Evolutionary conservation across 2,113 vertebrate genomes (phyloP).

Genomic region (Scomber scombrus): DNA sequence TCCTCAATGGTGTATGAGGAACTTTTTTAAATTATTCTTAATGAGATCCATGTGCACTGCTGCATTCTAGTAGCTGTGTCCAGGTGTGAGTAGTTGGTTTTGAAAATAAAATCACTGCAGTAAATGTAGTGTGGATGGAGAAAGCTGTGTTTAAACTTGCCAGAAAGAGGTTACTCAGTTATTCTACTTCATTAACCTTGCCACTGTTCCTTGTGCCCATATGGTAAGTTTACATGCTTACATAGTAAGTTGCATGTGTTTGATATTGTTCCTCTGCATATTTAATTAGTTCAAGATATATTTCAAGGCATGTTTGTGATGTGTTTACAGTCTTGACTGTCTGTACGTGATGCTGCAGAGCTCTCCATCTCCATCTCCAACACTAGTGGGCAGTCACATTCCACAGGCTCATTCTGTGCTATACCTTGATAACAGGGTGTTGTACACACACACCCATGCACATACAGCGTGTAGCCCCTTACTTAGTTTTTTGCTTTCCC

Average conservation of each 20-base stretch:
- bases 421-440: slow-evolving; percentile 37
- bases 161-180: background rate
- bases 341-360: slow-evolving; percentile 30
- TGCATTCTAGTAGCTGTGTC: background rate
- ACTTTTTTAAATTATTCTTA: background rate
- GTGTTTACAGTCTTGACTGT: background rate
- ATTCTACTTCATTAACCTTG: background rate
- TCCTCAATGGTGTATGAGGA: background rate
- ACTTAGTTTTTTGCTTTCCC: slow-evolving; percentile 31
- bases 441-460: slow-evolving; percentile 16
- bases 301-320: background rate
- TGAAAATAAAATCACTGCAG: background rate
- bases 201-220: background rate
- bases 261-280: background rate
- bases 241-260: background rate
- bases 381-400: slow-evolving; percentile 80
- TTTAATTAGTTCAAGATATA: background rate
- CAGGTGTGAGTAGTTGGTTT: slow-evolving; percentile 1
- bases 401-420: slow-evolving; percentile 41
- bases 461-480: slow-evolving; percentile 8
- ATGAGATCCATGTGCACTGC: background rate
- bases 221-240: background rate
- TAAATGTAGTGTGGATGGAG: background rate
- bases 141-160: background rate
- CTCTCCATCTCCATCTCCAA: slow-evolving; percentile 50